Evolutionary conservation across 2,888 invertebrate species (phyloP).

Genomic region (Diabrotica balteata): DNA sequence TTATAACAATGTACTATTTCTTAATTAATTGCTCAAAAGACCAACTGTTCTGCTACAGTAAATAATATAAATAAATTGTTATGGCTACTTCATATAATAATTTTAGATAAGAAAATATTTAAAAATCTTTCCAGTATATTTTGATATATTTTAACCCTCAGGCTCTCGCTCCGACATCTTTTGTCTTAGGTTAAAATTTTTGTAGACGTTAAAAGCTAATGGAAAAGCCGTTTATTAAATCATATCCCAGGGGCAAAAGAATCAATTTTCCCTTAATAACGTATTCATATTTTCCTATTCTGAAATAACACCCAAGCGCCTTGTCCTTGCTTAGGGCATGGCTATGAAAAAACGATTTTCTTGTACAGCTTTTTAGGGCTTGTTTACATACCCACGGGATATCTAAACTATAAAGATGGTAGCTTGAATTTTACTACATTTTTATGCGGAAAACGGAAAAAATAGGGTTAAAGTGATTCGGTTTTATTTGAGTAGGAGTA

Average conservation of each 20-base stretch:
- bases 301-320: slow-evolving; percentile 12
- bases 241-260: neutral
- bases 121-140: too few relatives aligned
- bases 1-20: too few relatives aligned
- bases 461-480: too few relatives aligned
- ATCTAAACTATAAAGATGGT: slow-evolving; percentile 12
- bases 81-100: too few relatives aligned
- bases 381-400: slow-evolving; percentile 13
- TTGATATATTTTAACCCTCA: too few relatives aligned
- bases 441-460: neutral
- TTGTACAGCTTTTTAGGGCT: slow-evolving; percentile 9
- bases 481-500: too few relatives aligned
- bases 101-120: too few relatives aligned
- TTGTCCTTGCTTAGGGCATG: neutral
- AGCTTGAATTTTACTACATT: slow-evolving; percentile 12
- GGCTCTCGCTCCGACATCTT: too few relatives aligned
- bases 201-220: neutral
- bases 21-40: too few relatives aligned
- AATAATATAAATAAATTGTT: too few relatives aligned
- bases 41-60: too few relatives aligned
- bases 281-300: slow-evolving; percentile 11
- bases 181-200: too few relatives aligned
- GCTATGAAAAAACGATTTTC: slow-evolving; percentile 5
- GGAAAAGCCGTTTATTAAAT: slow-evolving; percentile 1
- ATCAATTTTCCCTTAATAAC: slow-evolving; percentile 11